Conservation (phyloP, 1,140 invertebrate genomes). For the Arion vulgaris region DNA sequence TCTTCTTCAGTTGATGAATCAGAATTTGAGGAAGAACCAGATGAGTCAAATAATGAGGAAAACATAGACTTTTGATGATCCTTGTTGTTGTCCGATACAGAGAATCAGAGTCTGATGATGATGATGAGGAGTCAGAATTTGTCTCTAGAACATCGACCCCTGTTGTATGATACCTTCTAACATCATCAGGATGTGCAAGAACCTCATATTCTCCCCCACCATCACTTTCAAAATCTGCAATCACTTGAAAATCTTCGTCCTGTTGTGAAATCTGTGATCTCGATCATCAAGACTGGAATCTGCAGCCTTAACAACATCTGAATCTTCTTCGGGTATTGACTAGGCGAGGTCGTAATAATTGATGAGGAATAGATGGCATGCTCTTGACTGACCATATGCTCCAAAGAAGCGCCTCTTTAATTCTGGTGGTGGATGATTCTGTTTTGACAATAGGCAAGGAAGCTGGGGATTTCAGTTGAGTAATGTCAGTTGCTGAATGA, state of each 20-base stretch:
- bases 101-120: conserved; percentile 17
- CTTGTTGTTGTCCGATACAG: background rate
- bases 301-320: too few species aligned
- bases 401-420: background rate
- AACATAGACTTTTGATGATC: background rate
- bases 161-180: background rate
- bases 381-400: background rate
- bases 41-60: conserved; percentile 17
- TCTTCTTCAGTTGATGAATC: conserved; percentile 24
- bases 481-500: conserved; percentile 21
- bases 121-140: conserved; percentile 2
- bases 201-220: conserved; percentile 45
- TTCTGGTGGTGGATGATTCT: conserved; percentile 16
- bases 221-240: conserved; percentile 44
- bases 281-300: background rate
- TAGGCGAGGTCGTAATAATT: conserved; percentile 8
- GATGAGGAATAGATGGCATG: background rate
- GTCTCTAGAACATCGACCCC: background rate
- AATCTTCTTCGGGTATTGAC: conserved; percentile 33
- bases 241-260: conserved; percentile 1
- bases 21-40: background rate
- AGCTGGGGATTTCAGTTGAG: background rate
- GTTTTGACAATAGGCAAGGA: conserved; percentile 35
- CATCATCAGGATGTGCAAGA: conserved; percentile 35
- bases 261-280: background rate